phyloP scores from a whole-genome alignment of 2,888 invertebrate genomes.

The Lacanobia wlatinum region DNA sequence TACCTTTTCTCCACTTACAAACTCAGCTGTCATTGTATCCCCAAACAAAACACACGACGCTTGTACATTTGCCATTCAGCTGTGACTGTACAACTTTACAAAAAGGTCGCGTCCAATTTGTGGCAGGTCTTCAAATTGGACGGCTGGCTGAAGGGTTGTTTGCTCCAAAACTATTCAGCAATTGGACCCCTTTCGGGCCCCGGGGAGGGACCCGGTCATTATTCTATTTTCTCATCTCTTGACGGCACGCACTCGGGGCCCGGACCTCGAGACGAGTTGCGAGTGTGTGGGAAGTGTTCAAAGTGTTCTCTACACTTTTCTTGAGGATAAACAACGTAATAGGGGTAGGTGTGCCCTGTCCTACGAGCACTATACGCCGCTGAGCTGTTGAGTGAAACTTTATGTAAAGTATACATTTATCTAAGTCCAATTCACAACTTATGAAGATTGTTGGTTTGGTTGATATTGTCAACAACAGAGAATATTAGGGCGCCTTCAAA shows the following conservation, averaged over 20 bases:
- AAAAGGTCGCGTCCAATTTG: slow-evolving; percentile 69
- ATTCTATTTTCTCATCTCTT: slow-evolving; percentile 73
- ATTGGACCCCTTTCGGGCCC: slow-evolving; percentile 63
- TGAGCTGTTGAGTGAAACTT: background rate
- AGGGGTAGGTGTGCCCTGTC: slow-evolving; percentile 17
- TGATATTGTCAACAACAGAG: background rate
- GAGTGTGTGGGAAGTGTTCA: slow-evolving; percentile 38
- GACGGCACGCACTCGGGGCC: slow-evolving; percentile 54
- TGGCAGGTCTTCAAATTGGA: slow-evolving; percentile 63
- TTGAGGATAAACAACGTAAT: slow-evolving; percentile 57
- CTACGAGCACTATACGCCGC: background rate
- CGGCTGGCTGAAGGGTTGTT: slow-evolving; percentile 67
- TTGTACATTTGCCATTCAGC: slow-evolving; percentile 50
- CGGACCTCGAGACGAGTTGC: slow-evolving; percentile 49
- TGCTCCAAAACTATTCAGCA: slow-evolving; percentile 70
- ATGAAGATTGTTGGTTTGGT: too few relatives aligned
- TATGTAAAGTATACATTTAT: background rate
- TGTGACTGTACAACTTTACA: slow-evolving; percentile 54
- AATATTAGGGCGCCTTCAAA: too few relatives aligned
- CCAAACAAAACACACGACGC: slow-evolving; percentile 6
- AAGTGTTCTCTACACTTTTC: slow-evolving; percentile 56
- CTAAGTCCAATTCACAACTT: background rate
- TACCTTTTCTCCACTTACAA: background rate
- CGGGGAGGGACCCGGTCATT: slow-evolving; percentile 60
- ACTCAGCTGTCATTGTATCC: slow-evolving; percentile 1